Evolutionary conservation across 2,888 invertebrate species (phyloP), one percentile per base, ranked within the genome.

Genomic region (Amiota minor): DNA sequence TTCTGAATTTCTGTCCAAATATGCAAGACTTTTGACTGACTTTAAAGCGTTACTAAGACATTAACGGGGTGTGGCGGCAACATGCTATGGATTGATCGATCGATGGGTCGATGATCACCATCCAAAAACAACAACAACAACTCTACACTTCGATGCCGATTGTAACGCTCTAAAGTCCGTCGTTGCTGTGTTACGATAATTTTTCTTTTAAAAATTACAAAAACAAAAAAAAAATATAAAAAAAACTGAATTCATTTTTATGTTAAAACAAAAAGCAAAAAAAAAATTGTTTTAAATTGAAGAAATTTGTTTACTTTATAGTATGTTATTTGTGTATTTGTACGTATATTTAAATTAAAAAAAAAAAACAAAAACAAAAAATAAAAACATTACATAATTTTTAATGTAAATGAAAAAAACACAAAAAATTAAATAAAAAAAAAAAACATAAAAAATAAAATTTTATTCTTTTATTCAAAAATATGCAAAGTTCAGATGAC

Each of bases 181-280:
- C 87, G 84, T 83, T 86, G 89, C 89, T 89, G 89, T 89, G 89
- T 89, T 89, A 89, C 88, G 89, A 88, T 87, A 88, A 68, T 68
- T 68, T 77, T 71, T 71, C 72, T 73, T 70, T 74, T 72, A 78
- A 77, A 74, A 77, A 72, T 65, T 59, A 74, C 74, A 45, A 65
- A 76, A 70, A 56, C 78, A 73, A 67, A 70, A 74, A 73, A 69
- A 72, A 69, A 72, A 73, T 75, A 67, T 61, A 45, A 9, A 23
- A 69, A 47, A 74, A 72, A 64, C 64, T 20, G 11, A 62, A 20
- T 35, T 14, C 45, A 45, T 35, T n/a, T 16, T 20, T 20, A 59
- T 20, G 20, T 14, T 35, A 35, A 62, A 62, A 62, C 8, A 14
- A 62, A 53, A 53, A 12, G n/a, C 12, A 53, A 53, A 11, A 62